Base-by-base conservation (phyloP, 1,140 invertebrate genomes). In the Hyles vespertilio region DNA sequence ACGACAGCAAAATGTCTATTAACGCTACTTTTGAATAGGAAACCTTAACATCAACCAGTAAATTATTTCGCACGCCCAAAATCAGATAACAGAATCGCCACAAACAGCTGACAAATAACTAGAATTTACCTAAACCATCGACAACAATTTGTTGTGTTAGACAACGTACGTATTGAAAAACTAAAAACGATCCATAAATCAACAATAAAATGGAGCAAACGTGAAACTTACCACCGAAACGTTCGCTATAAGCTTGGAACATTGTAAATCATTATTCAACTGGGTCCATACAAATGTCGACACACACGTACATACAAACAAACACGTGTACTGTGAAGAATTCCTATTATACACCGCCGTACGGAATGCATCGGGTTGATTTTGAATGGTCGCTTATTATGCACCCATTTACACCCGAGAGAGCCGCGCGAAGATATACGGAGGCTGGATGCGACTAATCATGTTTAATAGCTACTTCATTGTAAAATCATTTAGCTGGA, bases 311-410 rank as follows among this genome's bases (percentile, higher is more conserved):
- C 63, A 50, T 53, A 63, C 70, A 55, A 63, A 67, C 65, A 71
- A 77, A 84, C 79, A 84, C 70, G 79, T 84, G 81, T 84, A 77
- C 73, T 67, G 56, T 69, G 44, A 65, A 63, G 75, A 73, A 78
- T 74, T 69, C 75, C 79, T 79, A 84, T 84, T 81, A 80, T 84
- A 79, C 67, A 49, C 11, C 51, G 45, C 53, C 40, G 63, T 51
- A 3, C 57, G 80, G 73, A 70, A 75, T 77, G 76, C 61, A 59
- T 72, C 72, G 51, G 61, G 44, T 68, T 79, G 76, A 79, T 79
- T 84, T 84, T 84, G 81, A 82, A 84, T 84, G 79, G 69, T 61
- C 70, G 60, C 78, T 84, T 84, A 84, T 84, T 84, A 84, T 84
- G 81, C 81, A 81, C 76, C 81, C 81, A 84, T 84, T 84, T 82